Evolutionary conservation across 2,888 invertebrate species (phyloP), one percentile per base, ranked within the genome.

Genomic region (Chymomyza amoena): DNA sequence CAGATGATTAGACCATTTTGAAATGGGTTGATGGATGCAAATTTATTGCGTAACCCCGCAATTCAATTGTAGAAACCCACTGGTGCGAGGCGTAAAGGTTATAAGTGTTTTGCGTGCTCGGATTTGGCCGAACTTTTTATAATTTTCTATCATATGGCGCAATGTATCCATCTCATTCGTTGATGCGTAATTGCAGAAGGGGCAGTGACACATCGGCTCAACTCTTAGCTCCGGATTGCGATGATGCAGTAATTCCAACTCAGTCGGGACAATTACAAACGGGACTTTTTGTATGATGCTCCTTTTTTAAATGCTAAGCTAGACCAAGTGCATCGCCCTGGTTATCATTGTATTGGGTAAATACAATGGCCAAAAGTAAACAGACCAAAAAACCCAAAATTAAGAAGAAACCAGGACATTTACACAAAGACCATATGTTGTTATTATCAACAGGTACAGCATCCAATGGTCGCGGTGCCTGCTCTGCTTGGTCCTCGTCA

Each of bases 181-280:
- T 0, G 92, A 88, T 0, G 93, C 87, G 2, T 79, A 89, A 7
- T 88, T 75, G 70, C 94, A 94, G 9, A 90, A 83, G 15, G 91
- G 90, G 72, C 94, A 94, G 69, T 92, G 92, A 10, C 92, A 90
- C 0, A 93, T 92, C 0, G 92, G 78, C 0, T 89, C 87, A 0
- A 92, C 72, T 3, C 50, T 72, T 4, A 90, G 28, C 50, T 73
- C 57, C 16, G 75, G 51, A 1, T 36, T 20, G 1, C 82, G 86
- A 64, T 90, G 90, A 4, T 78, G 80, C 0, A 75, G 87, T 39
- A 90, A 87, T 0, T 80, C 75, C 2, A 64, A 57, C 13, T 76
- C 76, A n/a, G 86, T 83, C 2, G 89, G 81, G 75, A 87, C 79
- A 15, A 90, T 77, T 16, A 87, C 78, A 0, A 51, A 90, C 87